phyloP scores from a whole-genome alignment of 2,113 vertebrate species.

The Hippocampus abdominalis region DNA sequence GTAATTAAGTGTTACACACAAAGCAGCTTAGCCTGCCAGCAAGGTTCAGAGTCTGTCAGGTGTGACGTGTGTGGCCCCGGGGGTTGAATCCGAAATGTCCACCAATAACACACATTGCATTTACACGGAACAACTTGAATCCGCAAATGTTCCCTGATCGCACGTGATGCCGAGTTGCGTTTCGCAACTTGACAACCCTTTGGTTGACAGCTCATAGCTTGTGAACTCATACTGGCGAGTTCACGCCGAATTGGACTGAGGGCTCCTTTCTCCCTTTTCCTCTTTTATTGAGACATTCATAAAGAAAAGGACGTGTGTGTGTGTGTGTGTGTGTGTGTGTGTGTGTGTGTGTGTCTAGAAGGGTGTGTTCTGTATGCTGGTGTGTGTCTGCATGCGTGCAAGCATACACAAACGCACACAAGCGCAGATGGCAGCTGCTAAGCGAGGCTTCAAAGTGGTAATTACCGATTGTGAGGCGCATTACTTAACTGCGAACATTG shows the following conservation, averaged over 20 bases:
- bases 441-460: constrained; percentile 67
- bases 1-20: background rate
- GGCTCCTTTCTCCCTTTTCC: constrained; percentile 31
- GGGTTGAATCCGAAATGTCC: background rate
- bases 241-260: constrained; percentile 36
- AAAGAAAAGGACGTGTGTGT: constrained; percentile 37
- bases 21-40: background rate
- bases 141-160: background rate
- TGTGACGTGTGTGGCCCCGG: background rate
- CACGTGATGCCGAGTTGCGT: background rate
- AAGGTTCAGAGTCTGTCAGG: background rate
- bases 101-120: background rate
- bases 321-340: background rate
- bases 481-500: constrained; percentile 72
- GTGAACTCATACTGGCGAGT: constrained; percentile 22
- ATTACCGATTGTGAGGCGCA: constrained; percentile 69
- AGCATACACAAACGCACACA: constrained; percentile 17
- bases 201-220: background rate
- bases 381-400: constrained; percentile 47
- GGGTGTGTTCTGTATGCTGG: constrained; percentile 43
- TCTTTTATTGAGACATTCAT: constrained; percentile 53
- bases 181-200: background rate
- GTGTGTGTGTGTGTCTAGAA: constrained; percentile 29
- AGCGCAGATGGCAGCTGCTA: constrained; percentile 74
- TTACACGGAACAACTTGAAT: background rate